These are phyloP conservation scores for Eurypyga helias DNA, from an alignment of 2,113 vertebrate species.

Conservation along the genomic window DNA sequence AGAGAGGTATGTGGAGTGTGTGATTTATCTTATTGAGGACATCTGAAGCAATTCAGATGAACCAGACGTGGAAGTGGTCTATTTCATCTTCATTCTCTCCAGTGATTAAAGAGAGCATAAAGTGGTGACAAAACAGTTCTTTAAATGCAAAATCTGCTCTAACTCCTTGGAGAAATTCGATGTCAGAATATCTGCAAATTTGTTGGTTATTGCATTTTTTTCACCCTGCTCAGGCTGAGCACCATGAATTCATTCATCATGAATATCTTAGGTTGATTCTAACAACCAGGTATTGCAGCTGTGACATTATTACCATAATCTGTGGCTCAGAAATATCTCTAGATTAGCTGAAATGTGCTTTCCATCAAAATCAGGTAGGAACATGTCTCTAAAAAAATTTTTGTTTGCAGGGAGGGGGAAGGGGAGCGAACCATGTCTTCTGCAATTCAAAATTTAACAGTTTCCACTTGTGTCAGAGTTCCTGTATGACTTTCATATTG, in stretches of 20 bases:
- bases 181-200: not conserved
- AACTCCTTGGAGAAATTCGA: not conserved
- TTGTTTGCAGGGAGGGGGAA: not conserved
- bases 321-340: not conserved
- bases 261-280: not conserved
- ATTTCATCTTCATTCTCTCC: not conserved
- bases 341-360: not conserved
- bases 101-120: not conserved
- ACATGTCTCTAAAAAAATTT: not conserved
- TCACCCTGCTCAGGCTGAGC: not conserved
- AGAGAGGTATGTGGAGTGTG: not conserved
- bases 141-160: not conserved
- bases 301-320: not conserved
- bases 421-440: not conserved
- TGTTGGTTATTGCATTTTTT: not conserved
- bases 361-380: not conserved
- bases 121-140: not conserved
- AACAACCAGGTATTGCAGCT: not conserved
- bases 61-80: not conserved
- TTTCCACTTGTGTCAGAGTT: not conserved
- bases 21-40: not conserved
- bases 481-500: not conserved
- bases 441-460: not conserved
- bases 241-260: not conserved
- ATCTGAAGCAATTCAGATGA: not conserved